Conservation (phyloP, 1,140 invertebrate species). For the Ridgeia piscesae region DNA sequence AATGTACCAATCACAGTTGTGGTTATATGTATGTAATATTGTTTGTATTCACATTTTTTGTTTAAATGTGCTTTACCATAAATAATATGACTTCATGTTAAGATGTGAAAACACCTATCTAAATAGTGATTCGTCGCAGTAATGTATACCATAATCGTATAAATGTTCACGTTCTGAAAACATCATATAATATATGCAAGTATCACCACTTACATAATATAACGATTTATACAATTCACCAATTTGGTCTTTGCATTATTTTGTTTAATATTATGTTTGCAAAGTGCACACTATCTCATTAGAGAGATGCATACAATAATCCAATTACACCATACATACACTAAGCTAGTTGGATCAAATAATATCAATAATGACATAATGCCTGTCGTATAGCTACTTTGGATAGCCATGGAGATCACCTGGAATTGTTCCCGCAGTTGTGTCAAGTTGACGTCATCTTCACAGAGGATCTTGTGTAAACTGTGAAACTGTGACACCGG, state of each 20-base stretch:
- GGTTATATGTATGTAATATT: neutral
- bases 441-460: slow-evolving; percentile 19
- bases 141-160: no score
- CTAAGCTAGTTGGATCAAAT: no score
- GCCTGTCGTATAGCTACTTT: neutral
- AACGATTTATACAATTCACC: no score
- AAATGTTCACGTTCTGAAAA: no score
- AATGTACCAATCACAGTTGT: neutral
- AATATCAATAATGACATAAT: neutral
- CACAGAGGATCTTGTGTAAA: slow-evolving; percentile 63
- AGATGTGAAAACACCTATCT: no score
- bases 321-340: neutral
- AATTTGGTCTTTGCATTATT: no score
- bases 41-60: neutral
- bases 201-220: no score
- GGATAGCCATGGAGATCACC: neutral
- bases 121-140: no score
- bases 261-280: no score
- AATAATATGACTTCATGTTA: no score
- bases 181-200: no score
- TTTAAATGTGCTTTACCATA: neutral
- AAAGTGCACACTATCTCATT: no score
- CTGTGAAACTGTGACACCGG: slow-evolving; percentile 84
- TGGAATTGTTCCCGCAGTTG: neutral
- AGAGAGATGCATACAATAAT: neutral